phyloP scores from a whole-genome alignment of 2,888 invertebrate genomes.

The Clistopyga incitator region DNA sequence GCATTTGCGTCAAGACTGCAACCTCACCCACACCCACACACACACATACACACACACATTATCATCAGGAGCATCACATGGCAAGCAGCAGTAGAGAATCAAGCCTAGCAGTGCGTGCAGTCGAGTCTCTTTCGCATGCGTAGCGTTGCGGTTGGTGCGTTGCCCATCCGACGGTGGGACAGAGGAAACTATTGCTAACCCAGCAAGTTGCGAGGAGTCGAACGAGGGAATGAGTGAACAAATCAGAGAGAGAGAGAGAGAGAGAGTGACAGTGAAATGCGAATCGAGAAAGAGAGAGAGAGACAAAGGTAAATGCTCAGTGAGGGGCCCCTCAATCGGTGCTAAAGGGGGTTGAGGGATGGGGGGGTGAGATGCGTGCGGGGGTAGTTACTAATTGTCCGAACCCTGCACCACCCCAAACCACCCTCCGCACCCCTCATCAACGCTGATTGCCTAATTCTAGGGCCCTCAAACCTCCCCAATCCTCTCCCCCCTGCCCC shows the following conservation, averaged over 20 bases:
- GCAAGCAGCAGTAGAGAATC: slow-evolving; percentile 26
- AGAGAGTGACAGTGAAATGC: slow-evolving; percentile 38
- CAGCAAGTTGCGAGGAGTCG: slow-evolving; percentile 9
- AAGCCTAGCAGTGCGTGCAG: slow-evolving; percentile 60
- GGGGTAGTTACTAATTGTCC: slow-evolving; percentile 82
- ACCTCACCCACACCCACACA: slow-evolving; percentile 52
- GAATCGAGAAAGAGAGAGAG: slow-evolving; percentile 48
- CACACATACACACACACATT: slow-evolving; percentile 27
- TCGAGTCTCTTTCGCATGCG: slow-evolving; percentile 78
- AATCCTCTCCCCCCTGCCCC: slow-evolving; percentile 60
- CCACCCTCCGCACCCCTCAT: slow-evolving; percentile 78
- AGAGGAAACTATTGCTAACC: slow-evolving; percentile 59
- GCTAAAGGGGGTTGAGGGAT: slow-evolving; percentile 51
- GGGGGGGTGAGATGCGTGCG: slow-evolving; percentile 42
- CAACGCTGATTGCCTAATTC: slow-evolving; percentile 84
- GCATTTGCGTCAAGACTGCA: slow-evolving; percentile 42
- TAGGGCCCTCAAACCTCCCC: slow-evolving; percentile 80
- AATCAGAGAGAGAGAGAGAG: slow-evolving; percentile 44
- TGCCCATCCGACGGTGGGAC: slow-evolving; percentile 53
- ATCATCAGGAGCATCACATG: slow-evolving; percentile 17
- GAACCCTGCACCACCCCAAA: slow-evolving; percentile 74
- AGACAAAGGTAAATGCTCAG: slow-evolving; percentile 47
- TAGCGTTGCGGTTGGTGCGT: slow-evolving; percentile 74
- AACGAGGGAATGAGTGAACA: slow-evolving; percentile 47
- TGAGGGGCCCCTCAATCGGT: slow-evolving; percentile 63